Evolutionary conservation across 1,140 invertebrate species (phyloP).

Genomic region (Laodelphax striatellus): DNA sequence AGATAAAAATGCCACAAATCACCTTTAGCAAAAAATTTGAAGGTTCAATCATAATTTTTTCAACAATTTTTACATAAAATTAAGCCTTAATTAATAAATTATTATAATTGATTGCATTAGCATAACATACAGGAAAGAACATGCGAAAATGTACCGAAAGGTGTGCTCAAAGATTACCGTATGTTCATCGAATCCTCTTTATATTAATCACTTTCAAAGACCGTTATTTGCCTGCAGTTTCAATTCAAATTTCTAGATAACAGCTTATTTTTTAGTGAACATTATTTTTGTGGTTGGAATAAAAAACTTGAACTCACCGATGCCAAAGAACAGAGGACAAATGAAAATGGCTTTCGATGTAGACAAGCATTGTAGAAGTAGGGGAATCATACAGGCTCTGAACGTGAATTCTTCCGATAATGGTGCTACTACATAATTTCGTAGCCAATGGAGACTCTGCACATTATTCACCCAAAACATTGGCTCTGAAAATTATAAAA

Average conservation of each 20-base stretch:
- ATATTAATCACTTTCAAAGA: neutral
- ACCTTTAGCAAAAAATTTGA: too few relatives aligned
- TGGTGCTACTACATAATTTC: slow-evolving; percentile 84
- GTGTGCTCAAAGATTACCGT: neutral
- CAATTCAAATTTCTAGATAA: neutral
- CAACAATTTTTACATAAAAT: too few relatives aligned
- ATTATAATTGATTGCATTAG: too few relatives aligned
- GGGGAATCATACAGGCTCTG: slow-evolving; percentile 85
- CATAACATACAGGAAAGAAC: too few relatives aligned
- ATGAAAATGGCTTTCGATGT: slow-evolving; percentile 65
- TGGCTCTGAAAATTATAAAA: slow-evolving; percentile 42
- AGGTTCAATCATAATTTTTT: too few relatives aligned
- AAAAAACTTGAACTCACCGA: slow-evolving; percentile 55
- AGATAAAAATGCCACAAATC: too few relatives aligned
- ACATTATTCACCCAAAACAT: slow-evolving; percentile 60
- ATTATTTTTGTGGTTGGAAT: too few relatives aligned
- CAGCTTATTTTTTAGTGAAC: too few relatives aligned
- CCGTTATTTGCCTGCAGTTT: too few relatives aligned
- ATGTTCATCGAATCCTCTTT: neutral
- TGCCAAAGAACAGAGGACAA: slow-evolving; percentile 85
- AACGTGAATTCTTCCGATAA: slow-evolving; percentile 92
- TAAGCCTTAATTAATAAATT: too few relatives aligned
- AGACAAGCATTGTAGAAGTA: slow-evolving; percentile 72
- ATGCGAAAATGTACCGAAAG: too few relatives aligned
- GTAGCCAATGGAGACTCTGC: slow-evolving; percentile 69